Base-by-base conservation (phyloP, 2,888 invertebrate species). In the Tenthredo scrophulariae region DNA sequence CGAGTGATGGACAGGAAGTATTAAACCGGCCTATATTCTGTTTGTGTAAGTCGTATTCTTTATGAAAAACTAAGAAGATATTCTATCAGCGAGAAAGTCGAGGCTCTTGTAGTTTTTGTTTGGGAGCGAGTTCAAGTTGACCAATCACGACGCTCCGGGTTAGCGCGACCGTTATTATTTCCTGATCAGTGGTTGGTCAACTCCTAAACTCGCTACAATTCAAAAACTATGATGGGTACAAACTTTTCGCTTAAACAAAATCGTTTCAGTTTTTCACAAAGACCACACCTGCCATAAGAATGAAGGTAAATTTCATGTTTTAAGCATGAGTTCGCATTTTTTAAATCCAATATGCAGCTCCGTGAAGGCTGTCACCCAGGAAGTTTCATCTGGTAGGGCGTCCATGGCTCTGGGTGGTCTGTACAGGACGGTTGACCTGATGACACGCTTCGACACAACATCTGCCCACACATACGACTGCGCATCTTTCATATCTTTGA, bases 351-450 rank as follows among this genome's bases (percentile, higher is more conserved):
- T 82, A 88, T 90, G 29, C 86, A 96, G 96, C 62, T 92, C 95
- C 43, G 94, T 95, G 5, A 95, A 96, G 88, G 95, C 96, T 0
- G 96, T 96, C 0, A 93, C 94, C 0, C 93, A 93, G 85, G 95
- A 96, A 90, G 91, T 97, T 22, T 89, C 89, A 3, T 90, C 90
- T 22, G 95, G 95, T 10, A 92, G 94, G 87, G 95, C 96, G 0
- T 96, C 97, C 89, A 94, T 97, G 75, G 97, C 96, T 43, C 94
- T 96, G 88, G 96, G 96, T 26, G 97, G 97, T n/a, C 93, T 97
- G 88, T 97, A 97, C 90, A 90, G 96, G 29, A 97, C 97, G 0
- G 90, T 90, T 22, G 95, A 95, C 83, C 89, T 94, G 79, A 89
- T 92, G 10, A 89, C 90, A 2, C 91, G 93, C 10, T 94, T 96